These are phyloP conservation scores for Sebastolobus altivelis DNA, from an alignment of 2,797 vertebrate genomes.

Conservation along the genomic window DNA sequence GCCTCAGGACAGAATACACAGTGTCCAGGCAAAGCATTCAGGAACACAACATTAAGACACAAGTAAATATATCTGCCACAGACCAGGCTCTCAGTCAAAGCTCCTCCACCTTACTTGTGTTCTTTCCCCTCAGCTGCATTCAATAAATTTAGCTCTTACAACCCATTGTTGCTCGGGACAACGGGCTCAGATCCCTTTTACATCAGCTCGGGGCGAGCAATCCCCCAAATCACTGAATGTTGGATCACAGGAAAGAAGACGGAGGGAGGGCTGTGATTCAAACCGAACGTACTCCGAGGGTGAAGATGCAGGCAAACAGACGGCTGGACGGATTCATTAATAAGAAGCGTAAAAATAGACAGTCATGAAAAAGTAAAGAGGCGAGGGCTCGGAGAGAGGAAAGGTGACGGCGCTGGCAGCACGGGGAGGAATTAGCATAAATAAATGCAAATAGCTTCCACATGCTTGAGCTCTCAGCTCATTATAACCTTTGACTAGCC, in stretches of 20 bases:
- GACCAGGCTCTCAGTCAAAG: conserved; percentile 28
- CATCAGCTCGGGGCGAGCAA: conserved; percentile 12
- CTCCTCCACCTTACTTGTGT: conserved; percentile 15
- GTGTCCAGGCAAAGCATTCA: conserved; percentile 35
- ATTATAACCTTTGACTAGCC: conserved; percentile 72
- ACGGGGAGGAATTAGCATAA: neutral
- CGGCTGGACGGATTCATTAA: conserved; percentile 57
- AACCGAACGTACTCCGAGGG: neutral
- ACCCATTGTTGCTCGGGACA: conserved; percentile 37
- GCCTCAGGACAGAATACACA: conserved; percentile 45
- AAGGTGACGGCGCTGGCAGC: conserved; percentile 18
- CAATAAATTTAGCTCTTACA: conserved; percentile 51
- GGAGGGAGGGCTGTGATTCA: neutral
- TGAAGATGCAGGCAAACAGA: conserved; percentile 38
- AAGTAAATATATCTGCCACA: conserved; percentile 43
- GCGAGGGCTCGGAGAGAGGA: conserved; percentile 13
- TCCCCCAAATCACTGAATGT: conserved; percentile 23
- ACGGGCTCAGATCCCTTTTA: conserved; percentile 34
- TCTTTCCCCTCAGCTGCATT: conserved; percentile 45
- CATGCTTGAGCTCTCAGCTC: conserved; percentile 65
- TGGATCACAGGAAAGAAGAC: conserved; percentile 22
- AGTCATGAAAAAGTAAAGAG: conserved; percentile 61
- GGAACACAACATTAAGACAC: conserved; percentile 42
- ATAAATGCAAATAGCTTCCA: conserved; percentile 53
- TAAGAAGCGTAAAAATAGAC: conserved; percentile 54